A percentile compares a stretch with the other conserved stretches of the same genome.
Evolutionary conservation across 1,140 invertebrate species (phyloP).

Genomic region (Caerostris extrusa): DNA sequence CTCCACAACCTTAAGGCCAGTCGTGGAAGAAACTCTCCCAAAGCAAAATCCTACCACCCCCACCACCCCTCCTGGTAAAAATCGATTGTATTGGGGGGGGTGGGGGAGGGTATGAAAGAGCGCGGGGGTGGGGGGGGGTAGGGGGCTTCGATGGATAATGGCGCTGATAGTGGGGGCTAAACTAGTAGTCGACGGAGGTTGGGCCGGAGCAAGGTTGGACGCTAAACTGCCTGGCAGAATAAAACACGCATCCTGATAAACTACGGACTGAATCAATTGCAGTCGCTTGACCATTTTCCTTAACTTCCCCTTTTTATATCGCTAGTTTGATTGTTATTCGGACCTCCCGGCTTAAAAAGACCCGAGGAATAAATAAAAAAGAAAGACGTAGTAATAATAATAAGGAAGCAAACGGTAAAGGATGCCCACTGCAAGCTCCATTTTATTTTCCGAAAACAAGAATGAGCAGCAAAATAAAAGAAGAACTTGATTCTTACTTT

Average conservation of each 20-base stretch:
- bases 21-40: slow-evolving; percentile 61
- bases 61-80: slow-evolving; percentile 56
- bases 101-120: no score
- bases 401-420: not conserved
- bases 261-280: slow-evolving; percentile 58
- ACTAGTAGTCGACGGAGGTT: slow-evolving; percentile 73
- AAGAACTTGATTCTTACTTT: slow-evolving; percentile 7
- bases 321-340: slow-evolving; percentile 56
- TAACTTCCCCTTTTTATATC: slow-evolving; percentile 30
- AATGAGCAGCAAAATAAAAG: not conserved
- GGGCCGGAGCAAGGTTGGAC: slow-evolving; percentile 37
- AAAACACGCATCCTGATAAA: slow-evolving; percentile 68
- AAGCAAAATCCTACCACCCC: slow-evolving; percentile 30
- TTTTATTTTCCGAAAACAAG: slow-evolving; percentile 31
- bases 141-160: slow-evolving; percentile 68
- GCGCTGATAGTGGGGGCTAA: slow-evolving; percentile 74
- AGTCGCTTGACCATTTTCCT: slow-evolving; percentile 52
- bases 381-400: not conserved
- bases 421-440: not conserved
- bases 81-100: slow-evolving; percentile 72
- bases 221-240: slow-evolving; percentile 74
- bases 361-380: slow-evolving; percentile 4
- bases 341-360: slow-evolving; percentile 25
- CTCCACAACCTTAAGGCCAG: slow-evolving; percentile 18
- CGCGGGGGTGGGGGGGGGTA: not conserved